Evolutionary conservation across 2,797 vertebrate species (phyloP).

Genomic region (Poecilia velifera): DNA sequence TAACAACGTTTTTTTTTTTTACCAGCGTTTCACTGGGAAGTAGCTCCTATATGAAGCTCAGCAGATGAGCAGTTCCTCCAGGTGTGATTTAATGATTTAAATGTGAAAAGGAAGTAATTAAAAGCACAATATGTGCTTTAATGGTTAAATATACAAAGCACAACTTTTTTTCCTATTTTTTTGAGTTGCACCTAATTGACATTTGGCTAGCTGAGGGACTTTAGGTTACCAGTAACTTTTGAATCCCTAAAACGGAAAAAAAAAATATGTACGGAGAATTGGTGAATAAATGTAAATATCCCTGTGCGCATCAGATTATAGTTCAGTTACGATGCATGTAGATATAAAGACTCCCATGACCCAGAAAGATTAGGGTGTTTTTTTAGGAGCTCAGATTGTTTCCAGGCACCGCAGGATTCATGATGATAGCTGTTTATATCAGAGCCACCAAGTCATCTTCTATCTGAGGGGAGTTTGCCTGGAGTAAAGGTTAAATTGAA

Average conservation of each 20-base stretch:
- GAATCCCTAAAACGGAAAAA: background rate
- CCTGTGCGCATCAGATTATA: background rate
- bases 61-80: too few species aligned
- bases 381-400: background rate
- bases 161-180: background rate
- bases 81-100: too few species aligned
- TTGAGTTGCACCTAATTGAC: background rate
- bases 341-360: background rate
- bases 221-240: background rate
- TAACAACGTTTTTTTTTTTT: too few species aligned
- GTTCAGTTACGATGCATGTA: background rate
- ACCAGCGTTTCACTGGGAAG: too few species aligned
- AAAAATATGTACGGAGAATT: background rate
- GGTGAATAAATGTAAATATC: background rate
- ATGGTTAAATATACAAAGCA: background rate
- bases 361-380: background rate
- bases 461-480: background rate
- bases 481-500: background rate
- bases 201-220: background rate
- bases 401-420: background rate
- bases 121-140: too few species aligned
- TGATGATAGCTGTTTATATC: constrained; percentile 3
- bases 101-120: too few species aligned
- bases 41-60: too few species aligned
- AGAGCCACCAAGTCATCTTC: background rate